These are phyloP conservation scores for Himalopsyche phryganea DNA, from an alignment of 1,140 invertebrate species.

Conservation along the genomic window DNA sequence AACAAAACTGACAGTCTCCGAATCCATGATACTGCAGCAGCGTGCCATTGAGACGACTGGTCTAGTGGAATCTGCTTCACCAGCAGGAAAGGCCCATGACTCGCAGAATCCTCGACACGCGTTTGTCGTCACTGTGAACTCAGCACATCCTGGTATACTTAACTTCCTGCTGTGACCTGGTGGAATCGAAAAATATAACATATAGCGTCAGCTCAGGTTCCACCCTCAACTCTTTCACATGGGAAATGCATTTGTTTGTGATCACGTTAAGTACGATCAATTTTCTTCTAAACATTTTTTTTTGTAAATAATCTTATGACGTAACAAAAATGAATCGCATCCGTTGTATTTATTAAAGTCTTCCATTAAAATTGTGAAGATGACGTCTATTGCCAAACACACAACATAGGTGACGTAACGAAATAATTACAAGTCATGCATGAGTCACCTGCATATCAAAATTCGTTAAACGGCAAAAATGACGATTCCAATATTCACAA, in stretches of 20 bases:
- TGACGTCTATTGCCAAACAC: no score
- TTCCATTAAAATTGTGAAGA: no score
- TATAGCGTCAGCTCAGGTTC: neutral
- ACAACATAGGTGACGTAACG: no score
- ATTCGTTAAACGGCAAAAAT: no score
- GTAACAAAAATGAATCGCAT: no score
- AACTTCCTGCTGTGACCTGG: slow-evolving; percentile 75
- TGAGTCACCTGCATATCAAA: no score
- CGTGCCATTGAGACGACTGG: slow-evolving; percentile 81
- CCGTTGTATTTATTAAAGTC: no score
- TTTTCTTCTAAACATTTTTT: no score
- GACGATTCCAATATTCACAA: no score
- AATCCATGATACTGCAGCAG: slow-evolving; percentile 86
- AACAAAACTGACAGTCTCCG: slow-evolving; percentile 68
- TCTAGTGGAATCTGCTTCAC: slow-evolving; percentile 62
- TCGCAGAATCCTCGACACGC: slow-evolving; percentile 84
- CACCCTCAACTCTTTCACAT: neutral
- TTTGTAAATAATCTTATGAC: no score
- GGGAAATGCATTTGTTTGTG: neutral
- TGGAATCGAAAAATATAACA: neutral
- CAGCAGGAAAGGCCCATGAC: slow-evolving; percentile 68
- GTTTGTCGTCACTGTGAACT: slow-evolving; percentile 81
- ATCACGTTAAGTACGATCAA: neutral
- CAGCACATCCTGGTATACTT: slow-evolving; percentile 76
- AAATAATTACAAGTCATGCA: no score